A percentile compares a stretch with the other conserved stretches of the same genome.
phyloP scores from a whole-genome alignment of 2,113 vertebrate genomes.

The Cyanocitta stelleri region DNA sequence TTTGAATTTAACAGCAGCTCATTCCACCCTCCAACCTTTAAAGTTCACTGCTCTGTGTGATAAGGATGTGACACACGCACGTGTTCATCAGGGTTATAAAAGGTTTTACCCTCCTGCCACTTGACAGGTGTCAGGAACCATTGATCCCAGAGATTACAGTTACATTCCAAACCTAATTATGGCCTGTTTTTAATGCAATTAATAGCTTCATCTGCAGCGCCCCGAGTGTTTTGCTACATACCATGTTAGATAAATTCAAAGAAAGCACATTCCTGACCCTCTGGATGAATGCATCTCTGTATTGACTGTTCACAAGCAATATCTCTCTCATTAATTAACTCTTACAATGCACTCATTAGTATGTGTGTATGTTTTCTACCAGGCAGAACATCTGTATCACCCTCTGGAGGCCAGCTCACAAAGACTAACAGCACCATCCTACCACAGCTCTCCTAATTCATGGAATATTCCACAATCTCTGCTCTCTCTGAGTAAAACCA shows the following conservation, averaged over 20 bases:
- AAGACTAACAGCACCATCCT: not conserved
- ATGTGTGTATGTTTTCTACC: not conserved
- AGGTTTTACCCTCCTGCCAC: not conserved
- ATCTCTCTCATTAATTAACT: slow-evolving; percentile 30
- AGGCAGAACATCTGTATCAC: not conserved
- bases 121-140: slow-evolving; percentile 17
- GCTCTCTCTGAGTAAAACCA: not conserved
- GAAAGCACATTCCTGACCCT: slow-evolving; percentile 8
- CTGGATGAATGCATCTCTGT: not conserved
- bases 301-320: not conserved
- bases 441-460: not conserved
- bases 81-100: not conserved
- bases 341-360: not conserved
- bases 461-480: not conserved
- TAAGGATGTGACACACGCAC: not conserved
- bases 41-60: not conserved
- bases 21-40: not conserved
- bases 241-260: slow-evolving; percentile 34
- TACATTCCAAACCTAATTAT: slow-evolving; percentile 56
- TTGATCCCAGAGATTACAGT: not conserved
- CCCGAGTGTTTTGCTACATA: slow-evolving; percentile 16
- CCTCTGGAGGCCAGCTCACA: not conserved
- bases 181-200: slow-evolving; percentile 53
- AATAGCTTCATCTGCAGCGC: slow-evolving; percentile 37
- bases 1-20: not conserved